Evolutionary conservation across 1,140 invertebrate species (phyloP).

Genomic region (Aculops lycopersici): DNA sequence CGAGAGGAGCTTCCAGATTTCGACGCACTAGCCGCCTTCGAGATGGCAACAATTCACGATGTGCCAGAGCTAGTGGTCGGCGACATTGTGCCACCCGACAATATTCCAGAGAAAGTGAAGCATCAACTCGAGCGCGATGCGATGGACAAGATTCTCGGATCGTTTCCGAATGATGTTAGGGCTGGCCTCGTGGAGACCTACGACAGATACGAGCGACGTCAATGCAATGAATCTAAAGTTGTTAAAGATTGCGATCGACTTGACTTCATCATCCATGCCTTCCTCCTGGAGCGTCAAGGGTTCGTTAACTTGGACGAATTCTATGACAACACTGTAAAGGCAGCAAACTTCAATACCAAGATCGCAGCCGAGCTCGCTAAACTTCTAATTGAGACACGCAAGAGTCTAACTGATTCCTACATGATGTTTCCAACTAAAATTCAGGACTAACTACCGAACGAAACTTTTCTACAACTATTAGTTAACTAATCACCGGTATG

Average conservation of each 20-base stretch:
- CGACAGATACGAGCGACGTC: neutral
- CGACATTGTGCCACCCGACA: neutral
- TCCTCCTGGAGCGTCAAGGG: neutral
- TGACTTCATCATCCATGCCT: neutral
- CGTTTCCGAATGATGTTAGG: neutral
- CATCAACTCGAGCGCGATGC: neutral
- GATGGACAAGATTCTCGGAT: neutral
- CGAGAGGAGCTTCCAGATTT: neutral
- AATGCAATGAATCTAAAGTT: neutral
- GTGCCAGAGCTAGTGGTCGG: neutral
- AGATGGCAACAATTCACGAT: neutral
- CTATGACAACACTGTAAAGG: neutral
- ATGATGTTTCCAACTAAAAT: no score
- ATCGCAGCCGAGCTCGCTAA: no score
- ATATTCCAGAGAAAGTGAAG: neutral
- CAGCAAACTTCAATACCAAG: no score
- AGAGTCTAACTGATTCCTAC: no score
- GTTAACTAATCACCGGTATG: no score
- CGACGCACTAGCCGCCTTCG: neutral
- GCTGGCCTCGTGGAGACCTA: neutral
- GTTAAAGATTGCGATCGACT: neutral
- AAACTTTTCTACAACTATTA: no score
- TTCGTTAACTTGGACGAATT: neutral
- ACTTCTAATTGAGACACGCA: no score
- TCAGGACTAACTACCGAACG: no score